phyloP scores from a whole-genome alignment of 2,797 vertebrate genomes.

The Schizopygopsis pylzovi region DNA sequence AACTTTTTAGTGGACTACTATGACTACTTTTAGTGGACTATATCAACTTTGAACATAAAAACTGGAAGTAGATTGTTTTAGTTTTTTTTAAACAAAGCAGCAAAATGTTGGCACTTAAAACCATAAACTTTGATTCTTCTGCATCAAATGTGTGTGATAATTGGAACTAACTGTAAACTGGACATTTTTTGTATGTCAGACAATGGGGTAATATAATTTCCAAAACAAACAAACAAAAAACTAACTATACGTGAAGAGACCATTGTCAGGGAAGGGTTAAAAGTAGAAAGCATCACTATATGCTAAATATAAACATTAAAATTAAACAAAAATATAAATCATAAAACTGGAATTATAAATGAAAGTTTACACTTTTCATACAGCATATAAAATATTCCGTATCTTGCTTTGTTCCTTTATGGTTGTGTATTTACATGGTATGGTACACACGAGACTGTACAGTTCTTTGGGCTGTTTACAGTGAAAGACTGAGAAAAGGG shows the following conservation, averaged over 20 bases:
- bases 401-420: conserved; percentile 85
- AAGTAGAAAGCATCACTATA: conserved; percentile 21
- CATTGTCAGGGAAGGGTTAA: not conserved
- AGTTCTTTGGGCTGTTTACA: conserved; percentile 59
- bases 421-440: conserved; percentile 87
- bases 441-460: conserved; percentile 90
- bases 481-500: conserved; percentile 10
- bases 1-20: conserved; percentile 36
- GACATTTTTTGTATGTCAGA: not conserved
- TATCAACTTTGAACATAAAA: conserved; percentile 42
- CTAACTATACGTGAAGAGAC: not conserved
- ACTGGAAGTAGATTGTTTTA: not conserved
- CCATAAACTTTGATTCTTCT: not conserved
- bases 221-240: not conserved
- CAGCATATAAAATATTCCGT: conserved; percentile 93
- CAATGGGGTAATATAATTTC: not conserved
- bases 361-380: conserved; percentile 87
- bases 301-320: conserved; percentile 44
- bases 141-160: conserved; percentile 7
- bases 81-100: conserved; percentile 1
- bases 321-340: conserved; percentile 73
- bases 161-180: conserved; percentile 62
- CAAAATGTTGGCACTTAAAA: conserved; percentile 41
- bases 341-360: conserved; percentile 85
- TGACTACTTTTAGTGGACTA: conserved; percentile 32